Evolutionary conservation across 1,140 invertebrate species (phyloP), one percentile per base, ranked within the genome.

Genomic region (Bombus haemorrhoidalis): DNA sequence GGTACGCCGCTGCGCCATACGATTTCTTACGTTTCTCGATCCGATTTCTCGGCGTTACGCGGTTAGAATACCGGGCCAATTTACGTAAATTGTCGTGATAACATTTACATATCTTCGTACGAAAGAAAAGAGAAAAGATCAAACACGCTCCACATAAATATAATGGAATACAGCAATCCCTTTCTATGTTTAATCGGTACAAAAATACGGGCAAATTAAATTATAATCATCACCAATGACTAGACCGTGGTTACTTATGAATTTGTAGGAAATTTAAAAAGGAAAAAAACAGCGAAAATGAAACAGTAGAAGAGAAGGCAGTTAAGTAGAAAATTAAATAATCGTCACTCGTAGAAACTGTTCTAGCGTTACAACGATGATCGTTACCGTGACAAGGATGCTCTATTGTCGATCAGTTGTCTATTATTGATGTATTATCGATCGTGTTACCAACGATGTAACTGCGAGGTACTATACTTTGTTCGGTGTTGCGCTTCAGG

Each of bases 1-100:
- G 77, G 75, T 43, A 76, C 53, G 66, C 47, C 47, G 47, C 47
- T 18, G 47, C 18, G 28, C 43, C 64, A 53, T 34, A 22, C 79
- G 69, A 43, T 83, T 89, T 89, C 79, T 76, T 77, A 72, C 78
- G 72, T 62, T 78, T 64, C 53, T 47, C 53, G 79, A 59, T 75
- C 75, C 59, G 71, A 89, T 89, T 89, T 89, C 88, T 83, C 84
- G 77, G 41, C 53, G 81, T 89, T 84, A 89, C 81, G 87, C 74
- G 78, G 47, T 47, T 66, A 62, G 85, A 89, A 83, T 89, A 89
- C 81, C 47, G 72, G 76, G 57, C 62, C 25, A 71, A 68, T 68
- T 76, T 69, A 32, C 10, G 72, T 47, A 79, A 89, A 82, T 79
- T 71, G 71, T 86, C 59, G 39, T 28, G 34, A 59, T 75, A 68